Conservation (phyloP, 2,113 vertebrate species). For the Notarius lentiginosus region DNA sequence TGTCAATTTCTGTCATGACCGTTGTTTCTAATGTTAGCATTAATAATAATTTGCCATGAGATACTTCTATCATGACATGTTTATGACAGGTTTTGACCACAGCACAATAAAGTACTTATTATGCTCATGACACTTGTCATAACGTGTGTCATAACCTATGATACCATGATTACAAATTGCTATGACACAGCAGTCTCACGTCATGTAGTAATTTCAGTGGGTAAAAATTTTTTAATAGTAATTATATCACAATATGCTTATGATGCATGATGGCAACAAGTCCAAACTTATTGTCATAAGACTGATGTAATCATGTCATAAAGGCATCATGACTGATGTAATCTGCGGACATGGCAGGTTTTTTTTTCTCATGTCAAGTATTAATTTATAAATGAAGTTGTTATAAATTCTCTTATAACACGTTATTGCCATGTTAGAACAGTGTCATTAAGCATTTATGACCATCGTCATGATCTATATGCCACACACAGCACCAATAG, state of each 20-base stretch:
- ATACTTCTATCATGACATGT: background rate
- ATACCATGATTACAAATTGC: background rate
- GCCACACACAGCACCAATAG: background rate
- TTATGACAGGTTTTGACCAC: background rate
- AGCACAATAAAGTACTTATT: no score
- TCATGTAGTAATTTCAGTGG: background rate
- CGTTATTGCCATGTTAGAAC: background rate
- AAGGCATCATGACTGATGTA: background rate
- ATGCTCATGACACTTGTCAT: background rate
- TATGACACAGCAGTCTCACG: background rate
- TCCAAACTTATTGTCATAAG: background rate
- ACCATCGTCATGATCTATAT: background rate
- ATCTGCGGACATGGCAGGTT: background rate
- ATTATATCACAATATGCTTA: background rate
- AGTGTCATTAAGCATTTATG: background rate
- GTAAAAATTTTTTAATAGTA: background rate
- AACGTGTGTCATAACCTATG: background rate
- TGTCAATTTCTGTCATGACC: background rate
- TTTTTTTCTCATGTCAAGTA: background rate
- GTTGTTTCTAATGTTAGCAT: background rate
- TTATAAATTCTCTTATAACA: background rate
- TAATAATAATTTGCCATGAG: background rate
- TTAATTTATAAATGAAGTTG: background rate
- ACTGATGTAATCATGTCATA: background rate
- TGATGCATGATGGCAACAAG: background rate